Evolutionary conservation across 2,888 invertebrate species (phyloP), one percentile per base, ranked within the genome.

Genomic region (Cosmia trapezina): DNA sequence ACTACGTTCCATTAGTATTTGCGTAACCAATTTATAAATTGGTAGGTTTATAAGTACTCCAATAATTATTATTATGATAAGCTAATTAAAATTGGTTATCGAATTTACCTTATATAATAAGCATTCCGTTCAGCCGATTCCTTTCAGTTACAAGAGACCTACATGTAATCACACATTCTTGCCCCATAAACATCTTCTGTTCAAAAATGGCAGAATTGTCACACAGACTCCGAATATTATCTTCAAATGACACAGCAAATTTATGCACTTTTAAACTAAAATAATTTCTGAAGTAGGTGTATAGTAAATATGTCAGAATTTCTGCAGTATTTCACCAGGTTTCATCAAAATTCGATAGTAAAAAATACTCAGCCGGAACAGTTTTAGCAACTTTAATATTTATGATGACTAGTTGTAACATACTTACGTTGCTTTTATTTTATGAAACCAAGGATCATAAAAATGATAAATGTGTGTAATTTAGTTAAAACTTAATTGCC

Each of bases 371-470:
- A 65, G 33, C 54, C 33, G 74, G 63, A 80, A 80, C 83, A 70
- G 11, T 83, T 70, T 78, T 54, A 64, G 74, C 74, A 80, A 83
- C 74, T 57, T 61, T 73, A 59, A 59, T 64, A 78, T 82, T 79
- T 79, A 81, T 64, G 70, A 73, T 56, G 37, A 61, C n/a, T 43
- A 60, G 51, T 68, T 64, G 68, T 82, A 68, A 78, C 67, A 65
- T 19, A 41, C 54, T 65, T 64, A 41, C 54, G 61, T 63, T 57
- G 53, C 62, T 49, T 70, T 43, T 65, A 54, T 43, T 60, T 82
- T 67, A 57, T 73, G 70, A 67, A 78, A 62, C 33, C 33, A 61
- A 73, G 82, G 78, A 82, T 78, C 56, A 73, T 73, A 67, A 73
- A 78, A 53, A 41, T 45, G 51, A 49, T 56, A 3, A 2, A 28